These are phyloP conservation scores for Neolamprologus tretocephalus DNA, from an alignment of 2,113 vertebrate genomes.

Conservation along the genomic window DNA sequence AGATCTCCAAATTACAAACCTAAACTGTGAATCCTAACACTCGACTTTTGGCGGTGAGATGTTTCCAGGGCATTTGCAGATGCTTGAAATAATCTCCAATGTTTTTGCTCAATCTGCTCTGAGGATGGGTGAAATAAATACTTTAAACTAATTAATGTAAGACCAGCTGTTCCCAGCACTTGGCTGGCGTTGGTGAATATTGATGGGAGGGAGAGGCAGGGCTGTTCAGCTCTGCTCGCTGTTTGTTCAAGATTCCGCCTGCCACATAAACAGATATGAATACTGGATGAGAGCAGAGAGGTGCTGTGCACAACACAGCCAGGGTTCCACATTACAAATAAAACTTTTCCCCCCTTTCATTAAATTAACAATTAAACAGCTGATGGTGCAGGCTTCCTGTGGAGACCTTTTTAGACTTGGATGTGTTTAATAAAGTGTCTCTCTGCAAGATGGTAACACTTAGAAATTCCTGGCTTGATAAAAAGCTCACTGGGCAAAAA, in stretches of 20 bases:
- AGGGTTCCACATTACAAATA: constrained; percentile 46
- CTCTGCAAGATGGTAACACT: constrained; percentile 17
- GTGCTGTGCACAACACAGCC: constrained; percentile 38
- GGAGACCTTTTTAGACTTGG: neutral
- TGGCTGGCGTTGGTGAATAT: constrained; percentile 99
- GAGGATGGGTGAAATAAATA: constrained; percentile 99
- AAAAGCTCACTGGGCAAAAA: constrained; percentile 34
- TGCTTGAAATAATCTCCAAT: constrained; percentile 99
- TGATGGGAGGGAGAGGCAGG: constrained; percentile 78
- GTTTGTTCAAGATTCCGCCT: constrained; percentile 96
- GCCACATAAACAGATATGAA: constrained; percentile 95
- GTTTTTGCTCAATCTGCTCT: constrained; percentile 99
- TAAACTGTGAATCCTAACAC: constrained; percentile 83
- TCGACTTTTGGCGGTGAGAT: constrained; percentile 91
- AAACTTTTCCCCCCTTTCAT: constrained; percentile 21
- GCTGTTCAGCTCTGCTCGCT: constrained; percentile 80
- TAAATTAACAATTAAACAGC: constrained; percentile 37
- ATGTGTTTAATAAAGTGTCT: constrained; percentile 24
- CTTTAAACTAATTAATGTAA: constrained; percentile 99
- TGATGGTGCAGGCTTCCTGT: constrained; percentile 27
- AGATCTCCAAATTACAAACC: constrained; percentile 70
- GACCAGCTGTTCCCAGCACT: constrained; percentile 99
- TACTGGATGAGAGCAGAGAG: constrained; percentile 84
- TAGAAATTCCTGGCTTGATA: constrained; percentile 8
- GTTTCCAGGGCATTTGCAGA: constrained; percentile 99